Base-by-base conservation (phyloP, 2,113 vertebrate species). In the Lutjanus erythropterus region DNA sequence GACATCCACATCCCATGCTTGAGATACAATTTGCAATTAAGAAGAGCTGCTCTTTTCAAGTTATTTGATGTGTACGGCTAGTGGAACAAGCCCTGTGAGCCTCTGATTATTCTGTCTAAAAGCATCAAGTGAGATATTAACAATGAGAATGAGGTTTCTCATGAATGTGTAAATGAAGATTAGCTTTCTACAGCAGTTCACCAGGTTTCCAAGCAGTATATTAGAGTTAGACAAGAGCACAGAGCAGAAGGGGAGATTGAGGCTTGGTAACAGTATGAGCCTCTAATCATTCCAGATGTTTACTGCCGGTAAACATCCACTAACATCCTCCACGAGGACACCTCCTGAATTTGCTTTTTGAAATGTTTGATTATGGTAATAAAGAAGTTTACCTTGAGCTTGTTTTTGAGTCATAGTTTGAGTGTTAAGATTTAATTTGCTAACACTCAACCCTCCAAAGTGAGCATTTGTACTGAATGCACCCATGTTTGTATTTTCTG, bases 201-300 rank as follows among this genome's bases (percentile, higher is more conserved):
- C 27, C 35, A 12, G 41, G 46, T 59, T 65, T 21, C 31, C 9
- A 19, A 52, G 15, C 46, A 61, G 29, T 23, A 25, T 55, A 60
- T 44, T 65, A 7, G 60, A 60, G 21, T 56, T 8, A 68, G 61
- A 47, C 46, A 11, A 49, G 23, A 67, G 14, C n/a, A 27, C 16
- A 64, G 53, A 3, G 41, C 23, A 47, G 19, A 42, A 18, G 42
- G 62, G 27, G 16, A 33, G 6, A 58, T 6, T 21, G 46, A 49
- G 42, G 12, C 61, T 35, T 23, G 4, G 12, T 41, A 64, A 55
- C 42, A 42, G 33, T 50, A 25, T 59, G 44, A 75, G 58, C 59
- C 53, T 53, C 44, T 65, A 76, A 78, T 80, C n/a, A 83, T n/a
- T n/a, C n/a, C 66, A 80, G 49, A 71, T 78, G 69, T 60, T 69